These are phyloP conservation scores for Cryptus armator DNA, from an alignment of 2,888 invertebrate genomes.

Conservation along the genomic window DNA sequence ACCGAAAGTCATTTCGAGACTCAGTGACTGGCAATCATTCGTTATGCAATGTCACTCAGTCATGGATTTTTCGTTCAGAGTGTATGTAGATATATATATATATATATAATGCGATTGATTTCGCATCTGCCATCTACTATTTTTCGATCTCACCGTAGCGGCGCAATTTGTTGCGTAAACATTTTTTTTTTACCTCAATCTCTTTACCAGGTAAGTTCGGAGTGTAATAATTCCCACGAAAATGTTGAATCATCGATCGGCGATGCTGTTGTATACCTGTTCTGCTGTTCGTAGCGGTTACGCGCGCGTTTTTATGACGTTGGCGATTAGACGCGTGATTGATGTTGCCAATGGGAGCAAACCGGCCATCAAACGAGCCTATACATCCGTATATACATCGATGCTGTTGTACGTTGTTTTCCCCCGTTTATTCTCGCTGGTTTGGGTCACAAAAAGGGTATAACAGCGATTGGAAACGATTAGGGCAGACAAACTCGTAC, in stretches of 20 bases:
- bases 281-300: constrained; percentile 6
- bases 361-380: constrained; percentile 21
- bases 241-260: constrained; percentile 25
- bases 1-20: background rate
- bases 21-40: constrained; percentile 26
- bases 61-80: constrained; percentile 9
- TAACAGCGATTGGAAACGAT: constrained; percentile 37
- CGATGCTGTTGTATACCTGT: background rate
- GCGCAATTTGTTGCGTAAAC: background rate
- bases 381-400: background rate
- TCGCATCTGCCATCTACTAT: background rate
- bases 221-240: constrained; percentile 8
- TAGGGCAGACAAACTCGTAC: constrained; percentile 27
- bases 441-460: constrained; percentile 6
- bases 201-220: constrained; percentile 36
- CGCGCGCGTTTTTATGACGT: constrained; percentile 37
- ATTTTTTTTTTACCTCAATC: background rate
- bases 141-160: background rate
- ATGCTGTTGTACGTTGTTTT: constrained; percentile 9
- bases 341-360: constrained; percentile 36
- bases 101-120: background rate
- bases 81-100: background rate
- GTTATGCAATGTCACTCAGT: constrained; percentile 23
- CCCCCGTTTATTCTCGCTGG: constrained; percentile 22
- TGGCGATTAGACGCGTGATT: constrained; percentile 46